Percentiles rank a stretch among this genome's conserved stretches.
phyloP scores from a whole-genome alignment of 1,140 invertebrate genomes.

The Gyrodactylus salaris region DNA sequence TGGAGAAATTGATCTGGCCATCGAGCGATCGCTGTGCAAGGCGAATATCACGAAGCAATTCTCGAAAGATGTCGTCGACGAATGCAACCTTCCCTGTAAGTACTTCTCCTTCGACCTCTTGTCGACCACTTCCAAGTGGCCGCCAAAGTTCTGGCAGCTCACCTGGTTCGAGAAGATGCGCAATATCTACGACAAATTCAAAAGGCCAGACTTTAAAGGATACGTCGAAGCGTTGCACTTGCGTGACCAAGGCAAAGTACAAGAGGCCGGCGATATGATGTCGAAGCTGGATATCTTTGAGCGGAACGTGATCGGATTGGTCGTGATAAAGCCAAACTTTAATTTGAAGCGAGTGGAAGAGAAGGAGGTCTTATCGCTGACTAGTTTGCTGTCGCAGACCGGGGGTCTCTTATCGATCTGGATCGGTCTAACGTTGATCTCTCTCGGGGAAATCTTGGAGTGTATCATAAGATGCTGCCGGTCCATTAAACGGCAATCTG shows the following conservation, averaged over 20 bases:
- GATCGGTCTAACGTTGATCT: slow-evolving; percentile 5
- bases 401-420: slow-evolving; percentile 4
- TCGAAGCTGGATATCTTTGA: neutral
- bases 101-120: neutral
- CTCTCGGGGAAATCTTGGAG: slow-evolving; percentile 3
- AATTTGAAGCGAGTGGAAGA: slow-evolving; percentile 5
- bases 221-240: neutral
- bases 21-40: slow-evolving; percentile 1
- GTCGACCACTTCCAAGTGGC: neutral
- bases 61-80: neutral
- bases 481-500: neutral
- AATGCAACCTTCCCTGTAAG: neutral
- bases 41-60: neutral
- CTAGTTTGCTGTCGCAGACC: neutral
- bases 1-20: neutral
- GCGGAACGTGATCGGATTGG: neutral
- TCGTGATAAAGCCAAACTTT: neutral
- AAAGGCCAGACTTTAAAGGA: neutral
- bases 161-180: neutral
- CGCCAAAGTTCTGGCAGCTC: slow-evolving; percentile 1
- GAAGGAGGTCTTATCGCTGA: slow-evolving; percentile 6
- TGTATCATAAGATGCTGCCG: neutral
- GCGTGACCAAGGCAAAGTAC: neutral
- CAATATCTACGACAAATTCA: neutral
- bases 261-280: neutral